Evolutionary conservation across 2,888 invertebrate genomes (phyloP), one percentile per base, ranked within the genome.

Genomic region (Macrosoma leucophasiata): DNA sequence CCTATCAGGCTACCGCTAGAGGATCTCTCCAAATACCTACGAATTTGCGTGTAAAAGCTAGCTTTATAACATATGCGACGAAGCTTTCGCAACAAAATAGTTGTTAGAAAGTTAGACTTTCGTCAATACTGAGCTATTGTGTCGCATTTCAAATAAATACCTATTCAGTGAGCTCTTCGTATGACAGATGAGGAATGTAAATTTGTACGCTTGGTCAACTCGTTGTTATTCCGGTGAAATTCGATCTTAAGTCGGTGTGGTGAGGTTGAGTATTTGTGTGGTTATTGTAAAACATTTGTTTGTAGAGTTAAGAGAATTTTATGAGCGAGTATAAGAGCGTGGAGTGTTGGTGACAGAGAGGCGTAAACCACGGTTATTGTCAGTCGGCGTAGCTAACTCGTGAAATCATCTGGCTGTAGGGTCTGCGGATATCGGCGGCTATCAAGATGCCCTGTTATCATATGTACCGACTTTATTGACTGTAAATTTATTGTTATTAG

Each of bases 371-470:
- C 55, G 69, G 59, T 60, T 73, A 79, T 81, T 82, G 81, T 81
- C 82, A 79, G 79, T 77, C 62, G 52, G 60, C 78, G 78, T 81
- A 62, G 61, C 81, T 74, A 81, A 82, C 63, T 58, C 72, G 79
- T 77, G 75, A 82, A 82, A 82, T 84, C 69, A 55, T 46, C 77
- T 58, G 59, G 67, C 67, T 51, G 70, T 72, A 71, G 62, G 78
- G 74, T 73, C 73, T 43, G 34, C 25, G 56, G 36, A 63, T 55
- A 58, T 30, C 43, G 48, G 37, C 36, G 36, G 32, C 30, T 29
- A 29, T 26, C 23, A 18, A n/a, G n/a, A n/a, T n/a, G n/a, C n/a
- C n/a, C n/a, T n/a, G n/a, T n/a, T n/a, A n/a, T n/a, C n/a, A n/a
- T n/a, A n/a, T n/a, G n/a, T n/a, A n/a, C n/a, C n/a, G n/a, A n/a